Percentiles rank a stretch among this genome's conserved stretches.
phyloP scores from a whole-genome alignment of 2,888 invertebrate genomes.

The Chironomus riparius region DNA sequence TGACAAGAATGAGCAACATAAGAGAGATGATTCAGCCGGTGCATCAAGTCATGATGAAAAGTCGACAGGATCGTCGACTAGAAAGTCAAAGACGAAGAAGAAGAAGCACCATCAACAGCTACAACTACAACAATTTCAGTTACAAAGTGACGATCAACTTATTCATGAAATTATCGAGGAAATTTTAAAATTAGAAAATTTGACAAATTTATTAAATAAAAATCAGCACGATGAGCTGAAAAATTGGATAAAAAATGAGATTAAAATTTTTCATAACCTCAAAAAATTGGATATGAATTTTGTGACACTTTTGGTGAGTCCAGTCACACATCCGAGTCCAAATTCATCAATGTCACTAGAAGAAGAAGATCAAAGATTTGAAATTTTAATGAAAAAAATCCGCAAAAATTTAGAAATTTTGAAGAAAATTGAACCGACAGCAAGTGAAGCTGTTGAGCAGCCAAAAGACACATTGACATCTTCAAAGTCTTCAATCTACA shows the following conservation, averaged over 20 bases:
- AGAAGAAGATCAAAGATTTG: conserved; percentile 23
- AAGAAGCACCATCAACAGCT: conserved; percentile 13
- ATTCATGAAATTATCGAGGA: conserved; percentile 12
- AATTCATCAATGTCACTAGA: neutral
- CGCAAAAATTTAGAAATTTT: conserved; percentile 39
- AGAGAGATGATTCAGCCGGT: conserved; percentile 30
- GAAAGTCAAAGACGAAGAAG: conserved; percentile 27
- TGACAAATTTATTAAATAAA: conserved; percentile 19
- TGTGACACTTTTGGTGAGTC: conserved; percentile 7
- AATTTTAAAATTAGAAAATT: conserved; percentile 3
- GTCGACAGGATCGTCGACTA: conserved; percentile 29
- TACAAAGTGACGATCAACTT: conserved; percentile 10
- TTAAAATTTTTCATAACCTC: conserved; percentile 16
- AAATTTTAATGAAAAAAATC: conserved; percentile 36
- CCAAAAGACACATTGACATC: neutral
- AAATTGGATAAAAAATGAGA: neutral
- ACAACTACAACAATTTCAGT: neutral
- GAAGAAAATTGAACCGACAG: conserved; percentile 36
- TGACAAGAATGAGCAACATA: conserved; percentile 9
- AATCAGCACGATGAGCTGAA: conserved; percentile 17
- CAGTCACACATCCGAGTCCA: neutral
- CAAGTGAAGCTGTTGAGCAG: conserved; percentile 29
- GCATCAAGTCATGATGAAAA: conserved; percentile 28
- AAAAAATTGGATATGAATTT: conserved; percentile 17
- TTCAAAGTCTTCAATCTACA: conserved; percentile 33